Base-by-base conservation (phyloP, 2,113 vertebrate genomes). In the human (Homo sapiens) region DNA sequence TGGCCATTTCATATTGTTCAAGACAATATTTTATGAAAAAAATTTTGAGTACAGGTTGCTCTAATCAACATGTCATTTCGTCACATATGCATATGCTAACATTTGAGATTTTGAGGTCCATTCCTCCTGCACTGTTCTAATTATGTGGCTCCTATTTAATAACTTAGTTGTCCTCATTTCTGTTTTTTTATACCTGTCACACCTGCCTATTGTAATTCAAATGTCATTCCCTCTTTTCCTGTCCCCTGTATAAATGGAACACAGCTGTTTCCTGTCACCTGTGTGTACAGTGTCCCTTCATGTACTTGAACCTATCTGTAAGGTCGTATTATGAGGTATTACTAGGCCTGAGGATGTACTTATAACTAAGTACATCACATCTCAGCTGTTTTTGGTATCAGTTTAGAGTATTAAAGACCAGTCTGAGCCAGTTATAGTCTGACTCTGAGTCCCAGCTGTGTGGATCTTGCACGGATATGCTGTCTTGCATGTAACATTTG, bases 201-300 rank as follows among this genome's bases (percentile, higher is more conserved):
- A 92, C 50, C 80, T 80, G 87, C 66, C n/a, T 85, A 38, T 82
- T 89, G 90, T 95, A 93, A 96, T 95, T 97, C 75, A 72, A 96
- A 68, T 48, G 75, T 25, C 1, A 0, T 94, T 75, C 48, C n/a
- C 59, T 88, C 79, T 89, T 92, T 96, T 93, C n/a, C 88, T 75
- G 76, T 96, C 73, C 32, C 91, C 76, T 83, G 78, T 83, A 61
- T 80, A 89, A 94, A 92, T 89, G 66, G 90, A 95, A 52, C 43
- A n/a, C 96, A 98, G 98, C 94, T 96, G 96, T 95, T 97, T 95
- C 96, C 96, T 93, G 73, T 97, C 96, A 57, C 95, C 94, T 83
- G 73, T 78, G 72, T 48, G 59, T 66, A 35, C 43, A 5, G n/a
- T 57, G 96, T 96, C 81, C 97, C 93, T 97, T 95, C 48, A 11